Base-by-base conservation (phyloP, 1,140 invertebrate genomes). In the Galleria mellonella region DNA sequence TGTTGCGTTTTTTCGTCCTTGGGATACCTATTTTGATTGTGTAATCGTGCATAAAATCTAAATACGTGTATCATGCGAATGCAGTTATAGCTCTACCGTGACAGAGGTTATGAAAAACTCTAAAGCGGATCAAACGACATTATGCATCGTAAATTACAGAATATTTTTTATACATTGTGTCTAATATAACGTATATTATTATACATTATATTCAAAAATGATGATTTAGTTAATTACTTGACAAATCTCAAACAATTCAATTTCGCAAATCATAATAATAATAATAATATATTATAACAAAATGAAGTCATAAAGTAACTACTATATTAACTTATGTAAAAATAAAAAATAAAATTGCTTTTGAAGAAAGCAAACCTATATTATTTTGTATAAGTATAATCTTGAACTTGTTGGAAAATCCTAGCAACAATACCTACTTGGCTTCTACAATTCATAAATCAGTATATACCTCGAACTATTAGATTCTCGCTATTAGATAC, bases 21-120 rank as follows among this genome's bases (percentile, higher is more conserved):
- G 63, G 64, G 70, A 75, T 62, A 72, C 65, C 72, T 63, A 41
- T 23, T 23, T 23, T 3, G 17, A 47, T 68, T 60, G 62, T 59
- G 55, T 39, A 57, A n/a, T 72, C 74, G 77, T 84, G 79, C 79
- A 79, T 63, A 68, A 31, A 36, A 15, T 51, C 58, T 71, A 79
- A 66, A 61, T 68, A 70, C 67, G 74, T 77, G 76, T 68, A 49
- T 64, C 79, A 82, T 83, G 79, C 76, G 73, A 72, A 73, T 77
- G 64, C 71, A 73, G 65, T 68, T 56, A 64, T 53, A 67, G 65
- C 79, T 23, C 17, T 83, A 81, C 71, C 60, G 79, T 81, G 79
- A 74, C 53, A 58, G 51, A 47, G 54, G 51, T 54, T 53, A 62
- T 51, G 45, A 35, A 60, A 62, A 56, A 54, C 40, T 51, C 51